Evolutionary conservation across 2,888 invertebrate species (phyloP).

Genomic region (Himalopsyche kuldschensis): DNA sequence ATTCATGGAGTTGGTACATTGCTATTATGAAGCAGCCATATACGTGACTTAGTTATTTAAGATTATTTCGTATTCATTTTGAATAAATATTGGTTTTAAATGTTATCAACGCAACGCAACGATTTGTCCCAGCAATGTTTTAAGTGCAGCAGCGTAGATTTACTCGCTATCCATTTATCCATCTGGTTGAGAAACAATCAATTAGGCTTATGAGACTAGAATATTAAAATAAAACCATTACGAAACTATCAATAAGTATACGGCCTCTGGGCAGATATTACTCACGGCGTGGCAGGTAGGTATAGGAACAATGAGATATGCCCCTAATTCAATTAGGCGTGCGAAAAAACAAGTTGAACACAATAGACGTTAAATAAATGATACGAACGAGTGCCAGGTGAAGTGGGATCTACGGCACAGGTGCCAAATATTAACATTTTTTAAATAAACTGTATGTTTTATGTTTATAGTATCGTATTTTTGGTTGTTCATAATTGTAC

Average conservation of each 20-base stretch:
- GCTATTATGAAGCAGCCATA: no score
- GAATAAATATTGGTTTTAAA: no score
- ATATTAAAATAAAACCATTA: background rate
- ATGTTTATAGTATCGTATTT: background rate
- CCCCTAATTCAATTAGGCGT: slow-evolving; percentile 11
- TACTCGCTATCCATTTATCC: background rate
- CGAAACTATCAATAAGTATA: background rate
- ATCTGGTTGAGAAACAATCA: background rate
- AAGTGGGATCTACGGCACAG: background rate
- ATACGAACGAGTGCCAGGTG: background rate
- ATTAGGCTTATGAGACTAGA: background rate
- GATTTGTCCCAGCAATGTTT: no score
- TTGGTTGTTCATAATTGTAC: background rate
- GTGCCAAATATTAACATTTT: background rate
- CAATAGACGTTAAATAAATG: slow-evolving; percentile 6
- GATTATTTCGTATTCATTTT: no score
- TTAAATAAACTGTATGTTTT: background rate
- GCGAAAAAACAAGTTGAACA: slow-evolving; percentile 8
- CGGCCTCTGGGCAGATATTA: background rate
- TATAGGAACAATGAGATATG: background rate
- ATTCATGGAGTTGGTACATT: no score
- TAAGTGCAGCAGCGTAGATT: no score
- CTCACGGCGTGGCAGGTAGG: background rate
- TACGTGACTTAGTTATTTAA: no score
- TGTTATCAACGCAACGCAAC: no score